Conservation (phyloP, 1,140 invertebrate species). For the Ridgeia piscesae region DNA sequence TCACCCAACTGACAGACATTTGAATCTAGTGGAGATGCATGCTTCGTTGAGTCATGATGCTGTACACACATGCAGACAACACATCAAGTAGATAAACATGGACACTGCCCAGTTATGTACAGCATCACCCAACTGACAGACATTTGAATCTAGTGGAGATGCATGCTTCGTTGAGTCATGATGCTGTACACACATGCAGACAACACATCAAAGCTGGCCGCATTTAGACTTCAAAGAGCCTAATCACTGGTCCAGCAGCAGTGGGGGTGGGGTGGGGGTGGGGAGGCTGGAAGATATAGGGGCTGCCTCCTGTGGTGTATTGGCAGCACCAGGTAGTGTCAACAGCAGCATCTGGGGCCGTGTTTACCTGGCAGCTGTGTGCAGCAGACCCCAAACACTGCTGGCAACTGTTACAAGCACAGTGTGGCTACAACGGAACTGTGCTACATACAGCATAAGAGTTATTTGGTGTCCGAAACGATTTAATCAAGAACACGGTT, state of each 20-base stretch:
- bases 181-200: background rate
- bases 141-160: background rate
- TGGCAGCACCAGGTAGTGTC: background rate
- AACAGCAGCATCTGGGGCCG: background rate
- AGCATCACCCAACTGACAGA: no score
- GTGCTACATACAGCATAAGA: no score
- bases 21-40: no score
- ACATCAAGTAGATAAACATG: no score
- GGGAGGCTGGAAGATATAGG: background rate
- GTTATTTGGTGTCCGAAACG: no score
- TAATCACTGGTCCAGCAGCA: background rate
- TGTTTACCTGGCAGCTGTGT: background rate
- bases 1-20: background rate
- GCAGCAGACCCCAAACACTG: background rate
- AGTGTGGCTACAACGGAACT: background rate
- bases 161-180: background rate
- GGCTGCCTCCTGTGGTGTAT: background rate
- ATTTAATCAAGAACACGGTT: no score
- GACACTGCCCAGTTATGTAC: no score
- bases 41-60: no score
- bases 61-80: background rate
- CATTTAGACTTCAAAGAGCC: background rate
- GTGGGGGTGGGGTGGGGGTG: background rate
- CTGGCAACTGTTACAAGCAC: background rate
- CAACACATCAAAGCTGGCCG: background rate